Evolutionary conservation across 2,888 invertebrate genomes (phyloP), one percentile per base, ranked within the genome.

Genomic region (Tethea ocularis): DNA sequence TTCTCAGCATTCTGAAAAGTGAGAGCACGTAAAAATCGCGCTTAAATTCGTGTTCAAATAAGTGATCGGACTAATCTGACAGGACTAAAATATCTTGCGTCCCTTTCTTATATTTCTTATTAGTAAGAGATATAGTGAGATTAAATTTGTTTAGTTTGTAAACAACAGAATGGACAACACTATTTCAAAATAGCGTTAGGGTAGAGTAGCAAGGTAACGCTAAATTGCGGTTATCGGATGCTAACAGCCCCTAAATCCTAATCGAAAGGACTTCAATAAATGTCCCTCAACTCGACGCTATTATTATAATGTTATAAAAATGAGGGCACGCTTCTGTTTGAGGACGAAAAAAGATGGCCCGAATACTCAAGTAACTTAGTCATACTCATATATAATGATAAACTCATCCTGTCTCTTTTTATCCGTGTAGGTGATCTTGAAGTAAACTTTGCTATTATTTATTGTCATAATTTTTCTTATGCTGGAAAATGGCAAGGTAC

Each of bases 201-300:
- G 66, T 69, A 62, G 62, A 69, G n/a, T n/a, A n/a, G n/a, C n/a
- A n/a, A 69, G 76, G 62, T 69, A 74, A 71, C 74, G 70, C 74
- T 69, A 73, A 81, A 84, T 78, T 80, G 75, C 75, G 77, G 74
- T 78, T 80, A 81, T 80, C 78, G 69, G 81, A 80, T 79, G 77
- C 74, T 80, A 82, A 84, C 79, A 79, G 81, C 79, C 80, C 61
- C 75, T 86, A 82, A 82, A 83, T 83, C 78, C 78, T 75, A 62
- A 74, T 77, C 68, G 74, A 84, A 86, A 83, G 78, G 78, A 82
- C 81, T 82, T 68, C 71, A 80, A 86, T 85, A 83, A 87, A 86
- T 82, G 74, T 78, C 67, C 69, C 74, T 77, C 70, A 79, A 79
- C 78, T 78, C 72, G 65, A 68, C 72, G 74, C 72, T 68, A 70